Percentiles rank a stretch among this genome's conserved stretches.
Conservation (phyloP, 92 coral and sea anemone species). For the Epizoanthus rinbou region DNA sequence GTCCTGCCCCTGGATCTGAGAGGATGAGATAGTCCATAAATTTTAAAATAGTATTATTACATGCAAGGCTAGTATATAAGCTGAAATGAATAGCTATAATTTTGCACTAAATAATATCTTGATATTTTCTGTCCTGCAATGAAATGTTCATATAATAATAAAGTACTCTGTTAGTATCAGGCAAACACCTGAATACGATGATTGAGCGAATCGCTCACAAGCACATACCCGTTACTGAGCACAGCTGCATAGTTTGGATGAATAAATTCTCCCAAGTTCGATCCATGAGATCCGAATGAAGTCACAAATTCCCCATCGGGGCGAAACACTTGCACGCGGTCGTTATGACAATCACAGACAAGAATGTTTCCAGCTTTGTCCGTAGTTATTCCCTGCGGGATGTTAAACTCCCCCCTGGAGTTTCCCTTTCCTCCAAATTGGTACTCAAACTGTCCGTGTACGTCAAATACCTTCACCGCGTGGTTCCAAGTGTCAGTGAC, state of each 20-base stretch:
- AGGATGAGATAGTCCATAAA: too few relatives aligned
- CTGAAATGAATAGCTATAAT: too few relatives aligned
- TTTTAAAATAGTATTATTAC: too few relatives aligned
- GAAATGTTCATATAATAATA: too few relatives aligned
- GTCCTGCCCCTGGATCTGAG: too few relatives aligned
- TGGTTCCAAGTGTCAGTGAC: constrained; percentile 40
- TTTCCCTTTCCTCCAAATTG: constrained; percentile 43
- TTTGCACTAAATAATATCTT: too few relatives aligned
- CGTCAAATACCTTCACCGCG: constrained; percentile 14
- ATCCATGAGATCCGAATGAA: constrained; percentile 46
- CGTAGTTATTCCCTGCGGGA: constrained; percentile 42
- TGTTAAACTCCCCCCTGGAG: constrained; percentile 32
- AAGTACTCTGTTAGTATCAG: background rate
- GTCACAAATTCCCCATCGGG: constrained; percentile 37
- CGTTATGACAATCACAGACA: constrained; percentile 44
- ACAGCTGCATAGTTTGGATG: constrained; percentile 45
- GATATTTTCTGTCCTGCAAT: too few relatives aligned
- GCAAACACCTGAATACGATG: constrained; percentile 50
- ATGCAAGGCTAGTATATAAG: too few relatives aligned
- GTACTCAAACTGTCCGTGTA: constrained; percentile 28
- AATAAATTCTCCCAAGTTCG: constrained; percentile 44
- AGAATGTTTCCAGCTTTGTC: constrained; percentile 51
- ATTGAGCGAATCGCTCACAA: constrained; percentile 54
- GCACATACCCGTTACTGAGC: constrained; percentile 50
- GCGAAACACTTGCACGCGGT: constrained; percentile 52